Conservation (phyloP, 2,797 vertebrate species). For the Gymnothorax reevesii region DNA sequence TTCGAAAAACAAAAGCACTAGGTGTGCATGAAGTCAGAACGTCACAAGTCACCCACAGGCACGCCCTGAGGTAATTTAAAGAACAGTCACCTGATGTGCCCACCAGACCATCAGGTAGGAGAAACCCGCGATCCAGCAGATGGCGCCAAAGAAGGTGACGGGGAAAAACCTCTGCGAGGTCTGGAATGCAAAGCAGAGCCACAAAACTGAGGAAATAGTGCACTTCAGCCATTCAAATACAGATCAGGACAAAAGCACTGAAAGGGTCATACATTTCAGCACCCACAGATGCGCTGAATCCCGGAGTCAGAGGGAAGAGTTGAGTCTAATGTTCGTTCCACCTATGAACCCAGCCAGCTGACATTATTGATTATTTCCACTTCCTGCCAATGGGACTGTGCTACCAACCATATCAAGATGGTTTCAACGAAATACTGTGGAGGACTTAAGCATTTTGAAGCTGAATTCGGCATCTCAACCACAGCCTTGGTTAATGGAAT, state of each 20-base stretch:
- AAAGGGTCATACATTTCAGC: neutral
- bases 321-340: no score
- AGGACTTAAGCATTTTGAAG: neutral
- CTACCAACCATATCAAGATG: no score
- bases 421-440: no score
- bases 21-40: neutral
- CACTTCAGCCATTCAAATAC: neutral
- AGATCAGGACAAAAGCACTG: neutral
- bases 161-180: conserved; percentile 82
- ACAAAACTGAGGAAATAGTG: neutral
- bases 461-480: neutral
- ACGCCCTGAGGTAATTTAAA: neutral
- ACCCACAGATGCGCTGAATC: neutral
- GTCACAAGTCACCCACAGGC: neutral
- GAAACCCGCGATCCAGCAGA: conserved; percentile 91
- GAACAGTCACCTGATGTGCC: conserved; percentile 91
- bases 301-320: no score
- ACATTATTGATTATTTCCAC: no score
- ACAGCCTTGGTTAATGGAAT: neutral
- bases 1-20: neutral
- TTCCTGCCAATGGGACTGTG: no score
- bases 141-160: conserved; percentile 89
- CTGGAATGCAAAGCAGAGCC: conserved; percentile 69
- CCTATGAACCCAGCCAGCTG: no score
- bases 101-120: conserved; percentile 99